Evolutionary conservation across 2,888 invertebrate genomes (phyloP), one percentile per base, ranked within the genome.

Genomic region (Caenorhabditis sp.): DNA sequence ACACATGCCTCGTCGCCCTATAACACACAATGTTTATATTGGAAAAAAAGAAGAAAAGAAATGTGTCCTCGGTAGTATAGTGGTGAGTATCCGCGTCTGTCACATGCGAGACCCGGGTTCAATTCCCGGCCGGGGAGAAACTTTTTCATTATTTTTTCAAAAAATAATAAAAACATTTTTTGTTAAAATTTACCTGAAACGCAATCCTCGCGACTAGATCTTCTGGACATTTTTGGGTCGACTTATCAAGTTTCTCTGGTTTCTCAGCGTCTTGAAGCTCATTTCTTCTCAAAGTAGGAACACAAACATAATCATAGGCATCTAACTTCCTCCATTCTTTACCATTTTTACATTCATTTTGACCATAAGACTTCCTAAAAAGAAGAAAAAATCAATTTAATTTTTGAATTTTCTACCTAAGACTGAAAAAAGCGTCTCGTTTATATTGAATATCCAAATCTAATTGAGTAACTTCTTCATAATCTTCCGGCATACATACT

Each of bases 91-190:
- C 83, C 83, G 83, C 83, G 83, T 78, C 83, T 83, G 83, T 83
- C 83, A 83, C 83, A 79, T 83, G 83, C 83, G 83, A 83, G 83
- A 83, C 83, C 83, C 83, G 82, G 81, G 83, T 83, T 83, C 83
- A 79, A 83, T 83, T 82, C 83, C 83, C 83, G 83, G 83, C 81
- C 83, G 81, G 83, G 82, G 83, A 83, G 83, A 78, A 78, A 85
- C 80, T 50, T 82, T n/a, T n/a, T n/a, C n/a, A n/a, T n/a, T n/a
- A n/a, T n/a, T n/a, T n/a, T n/a, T n/a, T n/a, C n/a, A n/a, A n/a
- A n/a, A n/a, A n/a, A n/a, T n/a, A n/a, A n/a, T n/a, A n/a, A n/a
- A n/a, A n/a, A n/a, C n/a, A n/a, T 52, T n/a, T n/a, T n/a, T n/a
- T n/a, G n/a, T n/a, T n/a, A n/a, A n/a, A n/a, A n/a, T n/a, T n/a